These are phyloP conservation scores for Halcyon senegalensis DNA, from an alignment of 2,113 vertebrate species.

Conservation along the genomic window DNA sequence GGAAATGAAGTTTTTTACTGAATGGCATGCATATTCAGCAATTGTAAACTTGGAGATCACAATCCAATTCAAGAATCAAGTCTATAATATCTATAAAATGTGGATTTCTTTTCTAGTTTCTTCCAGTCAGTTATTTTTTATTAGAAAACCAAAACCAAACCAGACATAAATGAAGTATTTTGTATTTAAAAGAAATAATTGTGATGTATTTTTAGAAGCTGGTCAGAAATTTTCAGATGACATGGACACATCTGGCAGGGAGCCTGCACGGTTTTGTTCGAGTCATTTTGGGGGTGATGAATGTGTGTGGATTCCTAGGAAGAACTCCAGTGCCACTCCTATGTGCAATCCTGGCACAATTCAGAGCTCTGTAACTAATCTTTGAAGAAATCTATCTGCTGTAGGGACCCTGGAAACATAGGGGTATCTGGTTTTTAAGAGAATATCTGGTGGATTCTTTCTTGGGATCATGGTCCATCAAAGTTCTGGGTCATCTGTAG, in stretches of 20 bases:
- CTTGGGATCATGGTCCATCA: not conserved
- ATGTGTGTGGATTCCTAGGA: not conserved
- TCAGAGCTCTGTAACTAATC: not conserved
- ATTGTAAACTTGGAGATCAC: not conserved
- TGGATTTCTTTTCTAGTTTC: not conserved
- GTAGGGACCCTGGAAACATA: not conserved
- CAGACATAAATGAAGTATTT: not conserved
- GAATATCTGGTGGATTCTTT: not conserved
- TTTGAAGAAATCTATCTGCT: not conserved
- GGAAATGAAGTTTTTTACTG: not conserved
- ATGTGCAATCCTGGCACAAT: not conserved
- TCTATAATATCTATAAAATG: not conserved
- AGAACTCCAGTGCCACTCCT: not conserved
- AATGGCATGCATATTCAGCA: not conserved
- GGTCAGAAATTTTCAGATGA: not conserved
- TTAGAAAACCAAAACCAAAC: not conserved
- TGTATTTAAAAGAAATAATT: not conserved
- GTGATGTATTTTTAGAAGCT: not conserved
- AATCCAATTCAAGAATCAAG: not conserved
- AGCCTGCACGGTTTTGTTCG: not conserved
- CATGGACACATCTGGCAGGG: not conserved
- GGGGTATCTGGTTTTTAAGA: not conserved
- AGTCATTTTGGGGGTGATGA: not conserved
- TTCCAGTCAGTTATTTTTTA: not conserved
- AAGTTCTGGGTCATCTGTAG: not conserved